A percentile compares a stretch with the other conserved stretches of the same genome.
Conservation (phyloP, 1,140 invertebrate species). For the Sarcophaga bullata region DNA sequence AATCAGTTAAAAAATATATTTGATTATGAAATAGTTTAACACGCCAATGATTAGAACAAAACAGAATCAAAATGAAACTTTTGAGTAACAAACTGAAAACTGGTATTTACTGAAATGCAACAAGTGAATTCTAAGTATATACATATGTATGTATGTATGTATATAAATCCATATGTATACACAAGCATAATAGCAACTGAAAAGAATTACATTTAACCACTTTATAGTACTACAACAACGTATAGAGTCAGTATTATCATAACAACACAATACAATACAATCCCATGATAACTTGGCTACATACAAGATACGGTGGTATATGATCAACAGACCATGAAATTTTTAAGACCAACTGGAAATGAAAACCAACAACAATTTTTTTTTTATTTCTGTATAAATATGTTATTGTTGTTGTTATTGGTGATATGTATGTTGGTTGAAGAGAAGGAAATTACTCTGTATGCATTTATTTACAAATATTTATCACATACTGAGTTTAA, state of each 20-base stretch:
- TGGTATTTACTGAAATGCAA: slow-evolving; percentile 26
- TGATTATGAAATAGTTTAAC: not conserved
- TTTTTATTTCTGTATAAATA: not conserved
- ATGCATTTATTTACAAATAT: too few species aligned
- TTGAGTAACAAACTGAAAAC: slow-evolving; percentile 27
- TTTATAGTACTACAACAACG: not conserved
- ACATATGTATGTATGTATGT: not conserved
- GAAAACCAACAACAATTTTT: not conserved
- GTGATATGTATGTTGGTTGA: too few species aligned
- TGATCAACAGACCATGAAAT: slow-evolving; percentile 7
- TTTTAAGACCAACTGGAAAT: slow-evolving; percentile 5
- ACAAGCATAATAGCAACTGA: not conserved
- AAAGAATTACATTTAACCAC: not conserved
- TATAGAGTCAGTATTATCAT: not conserved
- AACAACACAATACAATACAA: too few species aligned
- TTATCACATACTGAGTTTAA: too few species aligned
- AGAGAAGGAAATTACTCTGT: not conserved
- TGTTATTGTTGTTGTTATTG: too few species aligned
- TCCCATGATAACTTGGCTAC: too few species aligned
- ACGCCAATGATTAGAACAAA: not conserved
- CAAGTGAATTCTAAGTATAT: slow-evolving; percentile 26
- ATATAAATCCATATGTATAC: too few species aligned
- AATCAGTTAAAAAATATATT: too few species aligned
- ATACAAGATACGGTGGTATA: not conserved
- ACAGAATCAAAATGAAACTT: slow-evolving; percentile 14